These are phyloP conservation scores for Druon quercuslanigerum DNA, from an alignment of 1,140 invertebrate species.

Conservation along the genomic window DNA sequence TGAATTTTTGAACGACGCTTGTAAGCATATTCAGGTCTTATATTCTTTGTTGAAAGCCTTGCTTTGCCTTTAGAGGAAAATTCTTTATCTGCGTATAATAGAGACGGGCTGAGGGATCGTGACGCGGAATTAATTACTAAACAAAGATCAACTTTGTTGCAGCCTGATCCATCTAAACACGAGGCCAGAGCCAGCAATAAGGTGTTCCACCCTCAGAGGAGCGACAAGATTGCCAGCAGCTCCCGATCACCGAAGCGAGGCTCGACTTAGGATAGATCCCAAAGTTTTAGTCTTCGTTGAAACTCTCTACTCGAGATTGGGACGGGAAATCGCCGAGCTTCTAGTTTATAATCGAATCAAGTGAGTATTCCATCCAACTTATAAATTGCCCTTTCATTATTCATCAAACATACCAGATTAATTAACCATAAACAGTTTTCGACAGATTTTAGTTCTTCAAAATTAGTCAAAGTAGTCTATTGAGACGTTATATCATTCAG, in stretches of 20 bases:
- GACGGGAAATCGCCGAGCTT: constrained; percentile 92
- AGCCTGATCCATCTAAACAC: constrained; percentile 85
- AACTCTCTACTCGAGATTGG: constrained; percentile 93
- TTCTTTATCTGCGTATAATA: not conserved
- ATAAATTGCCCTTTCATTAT: no score
- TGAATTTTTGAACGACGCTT: no score
- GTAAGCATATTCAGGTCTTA: no score
- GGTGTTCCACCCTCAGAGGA: constrained; percentile 83
- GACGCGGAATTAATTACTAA: constrained; percentile 48
- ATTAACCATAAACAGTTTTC: no score
- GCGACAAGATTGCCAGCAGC: constrained; percentile 77
- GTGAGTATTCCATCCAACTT: constrained; percentile 77
- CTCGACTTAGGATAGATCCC: constrained; percentile 88
- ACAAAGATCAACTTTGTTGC: constrained; percentile 61
- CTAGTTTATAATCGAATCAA: constrained; percentile 95
- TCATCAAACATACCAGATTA: no score
- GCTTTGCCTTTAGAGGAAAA: no score
- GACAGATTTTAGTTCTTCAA: no score
- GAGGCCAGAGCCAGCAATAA: constrained; percentile 86
- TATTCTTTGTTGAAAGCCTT: no score
- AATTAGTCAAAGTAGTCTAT: no score
- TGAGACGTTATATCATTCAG: no score
- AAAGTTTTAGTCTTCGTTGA: constrained; percentile 97
- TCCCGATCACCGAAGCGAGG: constrained; percentile 88
- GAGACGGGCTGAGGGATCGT: not conserved